Conservation (phyloP, 2,888 invertebrate species). For the Altica lythri region DNA sequence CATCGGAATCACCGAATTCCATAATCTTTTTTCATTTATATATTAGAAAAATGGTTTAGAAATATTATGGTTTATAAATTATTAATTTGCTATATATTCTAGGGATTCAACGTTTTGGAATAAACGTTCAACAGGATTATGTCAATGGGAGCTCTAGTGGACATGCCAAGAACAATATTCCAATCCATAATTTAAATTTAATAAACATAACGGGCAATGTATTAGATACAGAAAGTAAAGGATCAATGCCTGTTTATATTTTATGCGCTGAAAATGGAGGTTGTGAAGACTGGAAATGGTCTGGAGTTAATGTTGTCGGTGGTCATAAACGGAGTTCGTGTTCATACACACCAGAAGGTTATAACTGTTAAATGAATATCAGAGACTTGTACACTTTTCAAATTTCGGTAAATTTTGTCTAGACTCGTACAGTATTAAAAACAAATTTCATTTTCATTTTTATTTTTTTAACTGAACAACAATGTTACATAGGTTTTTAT, state of each 20-base stretch:
- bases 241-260: slow-evolving; percentile 30
- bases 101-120: slow-evolving; percentile 36
- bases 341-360: slow-evolving; percentile 29
- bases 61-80: too few species aligned
- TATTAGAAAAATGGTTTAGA: too few species aligned
- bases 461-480: too few species aligned
- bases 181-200: slow-evolving; percentile 30
- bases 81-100: slow-evolving; percentile 3
- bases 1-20: too few species aligned
- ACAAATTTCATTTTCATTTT: too few species aligned
- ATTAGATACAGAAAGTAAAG: slow-evolving; percentile 7
- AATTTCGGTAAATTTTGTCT: too few species aligned
- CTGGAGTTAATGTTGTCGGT: slow-evolving; percentile 26
- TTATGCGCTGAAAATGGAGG: slow-evolving; percentile 32
- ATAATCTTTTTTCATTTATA: too few species aligned
- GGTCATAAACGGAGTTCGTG: slow-evolving; percentile 23
- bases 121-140: slow-evolving; percentile 39
- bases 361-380: too few species aligned
- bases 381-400: too few species aligned
- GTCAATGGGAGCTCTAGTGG: slow-evolving; percentile 32
- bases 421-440: too few species aligned
- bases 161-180: slow-evolving; percentile 32
- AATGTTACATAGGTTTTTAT: too few species aligned
- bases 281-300: slow-evolving; percentile 37
- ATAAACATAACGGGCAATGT: slow-evolving; percentile 23